A percentile compares a stretch with the other conserved stretches of the same genome.
Conservation (phyloP, 2,113 vertebrate species). For the Leucoraja erinaceus region DNA sequence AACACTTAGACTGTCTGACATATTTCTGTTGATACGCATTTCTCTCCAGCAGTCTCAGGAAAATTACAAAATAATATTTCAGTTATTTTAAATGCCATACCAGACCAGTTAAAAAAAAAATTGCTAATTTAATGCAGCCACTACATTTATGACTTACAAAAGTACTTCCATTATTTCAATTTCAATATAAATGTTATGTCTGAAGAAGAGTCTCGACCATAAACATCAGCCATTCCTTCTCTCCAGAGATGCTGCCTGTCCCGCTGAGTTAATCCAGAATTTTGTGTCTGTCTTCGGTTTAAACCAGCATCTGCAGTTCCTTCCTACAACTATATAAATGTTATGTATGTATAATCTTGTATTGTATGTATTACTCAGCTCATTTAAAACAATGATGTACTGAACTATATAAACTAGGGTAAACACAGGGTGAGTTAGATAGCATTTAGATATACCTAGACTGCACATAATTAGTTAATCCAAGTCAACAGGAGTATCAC, state of each 20-base stretch:
- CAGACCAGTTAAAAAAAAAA: too few species aligned
- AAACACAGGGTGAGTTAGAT: neutral
- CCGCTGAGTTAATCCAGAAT: too few species aligned
- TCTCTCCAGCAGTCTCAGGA: neutral
- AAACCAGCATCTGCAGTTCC: too few species aligned
- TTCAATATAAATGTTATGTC: neutral
- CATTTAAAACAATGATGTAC: neutral
- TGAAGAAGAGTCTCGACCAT: too few species aligned
- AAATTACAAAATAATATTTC: neutral
- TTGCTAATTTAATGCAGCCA: neutral
- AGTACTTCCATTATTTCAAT: neutral
- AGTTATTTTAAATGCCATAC: neutral
- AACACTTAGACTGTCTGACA: neutral
- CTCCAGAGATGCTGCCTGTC: too few species aligned
- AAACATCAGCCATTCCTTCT: too few species aligned
- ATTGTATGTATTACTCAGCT: neutral
- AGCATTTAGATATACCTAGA: neutral
- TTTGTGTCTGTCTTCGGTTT: too few species aligned
- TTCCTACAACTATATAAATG: too few species aligned
- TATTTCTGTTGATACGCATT: neutral
- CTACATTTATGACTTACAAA: neutral
- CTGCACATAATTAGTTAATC: neutral
- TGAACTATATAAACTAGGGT: neutral
- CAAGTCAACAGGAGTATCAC: neutral
- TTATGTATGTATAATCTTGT: too few species aligned